Evolutionary conservation across 2,797 vertebrate genomes (phyloP).

Genomic region (Halcyon leucocephala): DNA sequence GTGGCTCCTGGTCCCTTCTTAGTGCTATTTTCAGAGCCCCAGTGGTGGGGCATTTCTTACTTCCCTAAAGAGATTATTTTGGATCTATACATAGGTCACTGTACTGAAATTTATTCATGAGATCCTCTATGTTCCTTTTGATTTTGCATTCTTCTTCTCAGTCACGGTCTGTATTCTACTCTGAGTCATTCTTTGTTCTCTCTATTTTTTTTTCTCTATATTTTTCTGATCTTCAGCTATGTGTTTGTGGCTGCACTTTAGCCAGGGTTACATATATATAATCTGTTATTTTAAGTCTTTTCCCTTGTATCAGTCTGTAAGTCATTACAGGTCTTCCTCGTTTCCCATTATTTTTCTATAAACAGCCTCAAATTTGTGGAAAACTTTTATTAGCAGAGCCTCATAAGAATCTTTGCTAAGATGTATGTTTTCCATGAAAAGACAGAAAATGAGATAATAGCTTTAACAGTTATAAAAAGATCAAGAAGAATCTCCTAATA

Average conservation of each 20-base stretch:
- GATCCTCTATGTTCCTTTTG: not conserved
- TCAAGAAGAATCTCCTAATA: not conserved
- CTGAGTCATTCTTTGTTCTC: not conserved
- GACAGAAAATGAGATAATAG: not conserved
- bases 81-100: not conserved
- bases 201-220: not conserved
- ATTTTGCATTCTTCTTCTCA: not conserved
- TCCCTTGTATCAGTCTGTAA: not conserved
- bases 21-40: not conserved
- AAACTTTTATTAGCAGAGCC: not conserved
- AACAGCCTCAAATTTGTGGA: not conserved
- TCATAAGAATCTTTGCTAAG: not conserved
- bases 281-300: not conserved
- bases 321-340: not conserved
- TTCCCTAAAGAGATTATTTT: not conserved
- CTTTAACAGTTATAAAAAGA: not conserved
- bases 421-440: not conserved
- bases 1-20: not conserved
- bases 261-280: not conserved
- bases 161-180: not conserved
- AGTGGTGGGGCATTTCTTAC: not conserved
- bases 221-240: not conserved
- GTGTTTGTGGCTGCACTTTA: not conserved
- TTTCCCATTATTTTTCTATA: not conserved
- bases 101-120: not conserved